Conservation (phyloP, 1,140 invertebrate genomes). For the Drosophila chauvacae region DNA sequence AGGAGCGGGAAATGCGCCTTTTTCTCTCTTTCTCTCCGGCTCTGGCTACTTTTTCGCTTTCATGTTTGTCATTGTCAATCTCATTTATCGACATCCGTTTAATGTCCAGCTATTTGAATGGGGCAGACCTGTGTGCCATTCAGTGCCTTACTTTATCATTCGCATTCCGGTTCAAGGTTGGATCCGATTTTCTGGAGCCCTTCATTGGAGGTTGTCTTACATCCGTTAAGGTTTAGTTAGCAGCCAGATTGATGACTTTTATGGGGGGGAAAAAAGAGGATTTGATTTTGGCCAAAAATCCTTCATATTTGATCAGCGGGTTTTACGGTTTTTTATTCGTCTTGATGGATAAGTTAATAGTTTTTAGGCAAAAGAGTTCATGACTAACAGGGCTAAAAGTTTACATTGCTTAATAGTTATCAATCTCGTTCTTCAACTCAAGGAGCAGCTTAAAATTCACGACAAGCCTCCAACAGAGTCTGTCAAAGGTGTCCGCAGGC, state of each 20-base stretch:
- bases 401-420: not conserved
- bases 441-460: not conserved
- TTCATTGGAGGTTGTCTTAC: slow-evolving; percentile 15
- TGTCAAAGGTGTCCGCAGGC: slow-evolving; percentile 1
- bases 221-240: slow-evolving; percentile 28
- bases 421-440: not conserved
- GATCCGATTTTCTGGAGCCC: slow-evolving; percentile 4
- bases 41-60: slow-evolving; percentile 72
- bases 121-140: slow-evolving; percentile 45
- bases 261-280: not conserved
- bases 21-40: not conserved
- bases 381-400: not conserved
- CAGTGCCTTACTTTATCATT: slow-evolving; percentile 41
- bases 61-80: slow-evolving; percentile 82
- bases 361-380: not conserved
- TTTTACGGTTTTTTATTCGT: not conserved
- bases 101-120: slow-evolving; percentile 75
- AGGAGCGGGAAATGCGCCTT: slow-evolving; percentile 24
- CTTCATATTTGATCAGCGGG: not conserved
- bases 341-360: not conserved
- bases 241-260: slow-evolving; percentile 27
- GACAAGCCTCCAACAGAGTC: not conserved
- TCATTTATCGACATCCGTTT: slow-evolving; percentile 80
- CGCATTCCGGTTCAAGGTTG: slow-evolving; percentile 58
- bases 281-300: not conserved